Evolutionary conservation across 1,140 invertebrate species (phyloP), one percentile per base, ranked within the genome.

Genomic region (Drosophila lowei): DNA sequence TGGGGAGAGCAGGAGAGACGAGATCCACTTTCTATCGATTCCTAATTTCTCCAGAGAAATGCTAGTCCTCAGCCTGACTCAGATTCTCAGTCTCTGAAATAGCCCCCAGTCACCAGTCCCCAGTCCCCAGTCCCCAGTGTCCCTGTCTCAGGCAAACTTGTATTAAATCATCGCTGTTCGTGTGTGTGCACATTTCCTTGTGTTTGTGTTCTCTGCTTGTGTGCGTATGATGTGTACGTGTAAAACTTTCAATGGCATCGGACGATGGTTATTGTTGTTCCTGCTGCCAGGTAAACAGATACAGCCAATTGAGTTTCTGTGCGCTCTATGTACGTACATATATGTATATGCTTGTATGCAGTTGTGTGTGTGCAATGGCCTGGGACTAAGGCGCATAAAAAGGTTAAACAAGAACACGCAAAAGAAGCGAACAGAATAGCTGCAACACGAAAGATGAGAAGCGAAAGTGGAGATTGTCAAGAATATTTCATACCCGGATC

Each of bases 181-280:
- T 46, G 25, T 58, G 46, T 67, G n/a, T 50, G 38, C 15, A n/a
- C 21, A 34, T 34, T 18, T 18, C 1, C 18, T 18, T 1, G 34
- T 30, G 25, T 8, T 18, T 3, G 46, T 15, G 6, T 41, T 6
- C 38, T 43, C 9, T 46, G 49, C 16, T 23, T 18, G 41, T 44
- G 25, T 21, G 23, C 30, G 15, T 34, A 6, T 34, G 34, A 9
- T 30, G 18, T 13, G 16, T 61, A 66, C 64, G 77, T 78, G 70
- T 70, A 74, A 83, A 84, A 79, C 79, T 79, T 84, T 84, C 79
- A 84, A 79, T 84, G 80, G 62, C 62, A 60, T 72, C 75, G 38
- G 25, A 46, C 38, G 34, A 48, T 61, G 15, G 61, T 55, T 49
- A 57, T 79, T 64, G 48, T 55, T 63, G 65, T 72, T 49, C 25